phyloP scores from a whole-genome alignment of 1,140 invertebrate genomes.

The Apis cerana region DNA sequence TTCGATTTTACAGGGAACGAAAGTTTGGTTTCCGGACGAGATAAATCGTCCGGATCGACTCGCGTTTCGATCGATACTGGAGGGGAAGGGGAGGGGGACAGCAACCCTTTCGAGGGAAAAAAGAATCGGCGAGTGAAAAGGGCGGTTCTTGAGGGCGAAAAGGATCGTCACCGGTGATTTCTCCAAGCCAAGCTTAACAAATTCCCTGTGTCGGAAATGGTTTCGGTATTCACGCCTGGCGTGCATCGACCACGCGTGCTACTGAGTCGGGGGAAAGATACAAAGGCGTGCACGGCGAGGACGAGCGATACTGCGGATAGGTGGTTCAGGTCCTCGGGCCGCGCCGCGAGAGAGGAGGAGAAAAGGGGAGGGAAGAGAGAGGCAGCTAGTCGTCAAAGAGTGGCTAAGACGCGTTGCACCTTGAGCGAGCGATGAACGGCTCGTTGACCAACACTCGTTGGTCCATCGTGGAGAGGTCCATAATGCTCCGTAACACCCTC shows the following conservation, averaged over 20 bases:
- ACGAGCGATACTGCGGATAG: constrained; percentile 17
- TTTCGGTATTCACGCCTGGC: background rate
- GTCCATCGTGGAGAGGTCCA: constrained; percentile 59
- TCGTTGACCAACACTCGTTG: constrained; percentile 57
- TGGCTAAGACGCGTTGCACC: constrained; percentile 56
- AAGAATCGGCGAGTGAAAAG: constrained; percentile 47
- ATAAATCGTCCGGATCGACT: constrained; percentile 22
- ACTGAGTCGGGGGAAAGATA: constrained; percentile 28
- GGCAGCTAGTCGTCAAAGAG: constrained; percentile 45
- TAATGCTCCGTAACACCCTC: constrained; percentile 66
- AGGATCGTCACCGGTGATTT: constrained; percentile 54
- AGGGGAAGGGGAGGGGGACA: too few species aligned
- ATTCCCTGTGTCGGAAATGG: background rate
- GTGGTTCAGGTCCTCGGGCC: constrained; percentile 10
- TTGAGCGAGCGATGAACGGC: constrained; percentile 59
- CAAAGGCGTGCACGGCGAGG: constrained; percentile 12
- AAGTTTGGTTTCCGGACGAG: background rate
- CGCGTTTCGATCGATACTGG: constrained; percentile 1
- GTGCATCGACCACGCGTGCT: background rate
- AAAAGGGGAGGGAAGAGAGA: background rate
- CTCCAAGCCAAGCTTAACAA: constrained; percentile 30
- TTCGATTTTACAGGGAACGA: background rate
- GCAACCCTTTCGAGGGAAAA: constrained; percentile 32
- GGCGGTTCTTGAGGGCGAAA: constrained; percentile 44
- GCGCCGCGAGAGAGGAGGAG: background rate